These are phyloP conservation scores for Drosophila planitibia DNA, from an alignment of 2,888 invertebrate genomes.

Conservation along the genomic window DNA sequence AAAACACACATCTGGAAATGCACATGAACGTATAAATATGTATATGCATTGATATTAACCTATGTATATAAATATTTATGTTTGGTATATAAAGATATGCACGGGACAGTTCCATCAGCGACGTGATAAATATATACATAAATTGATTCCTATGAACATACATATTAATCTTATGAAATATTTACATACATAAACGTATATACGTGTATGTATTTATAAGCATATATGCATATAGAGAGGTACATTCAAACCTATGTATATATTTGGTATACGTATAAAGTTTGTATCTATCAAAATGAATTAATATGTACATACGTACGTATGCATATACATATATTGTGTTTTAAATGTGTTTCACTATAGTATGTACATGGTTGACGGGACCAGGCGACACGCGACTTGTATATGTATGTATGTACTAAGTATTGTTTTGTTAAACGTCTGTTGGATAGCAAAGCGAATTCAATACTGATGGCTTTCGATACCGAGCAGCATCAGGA, in stretches of 20 bases:
- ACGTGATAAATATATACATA: background rate
- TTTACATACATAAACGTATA: background rate
- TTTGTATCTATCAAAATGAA: slow-evolving; percentile 11
- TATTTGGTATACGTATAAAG: slow-evolving; percentile 6
- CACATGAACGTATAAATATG: background rate
- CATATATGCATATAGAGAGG: slow-evolving; percentile 25
- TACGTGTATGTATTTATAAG: slow-evolving; percentile 2
- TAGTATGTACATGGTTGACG: slow-evolving; percentile 30
- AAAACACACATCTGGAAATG: background rate
- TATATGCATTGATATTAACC: background rate
- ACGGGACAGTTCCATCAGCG: background rate
- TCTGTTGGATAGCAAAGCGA: slow-evolving; percentile 69
- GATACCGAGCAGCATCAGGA: slow-evolving; percentile 45
- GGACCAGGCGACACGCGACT: slow-evolving; percentile 51
- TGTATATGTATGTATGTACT: slow-evolving; percentile 18
- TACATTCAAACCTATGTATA: slow-evolving; percentile 33
- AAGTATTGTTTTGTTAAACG: slow-evolving; percentile 43
- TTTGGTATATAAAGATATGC: background rate
- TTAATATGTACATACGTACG: slow-evolving; percentile 8
- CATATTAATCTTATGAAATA: background rate
- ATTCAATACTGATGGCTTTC: slow-evolving; percentile 66
- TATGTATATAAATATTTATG: slow-evolving; percentile 4
- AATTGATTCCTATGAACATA: background rate
- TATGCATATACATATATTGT: slow-evolving; percentile 12
- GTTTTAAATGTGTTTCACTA: slow-evolving; percentile 19